Conservation (phyloP, 2,113 vertebrate genomes). For the Vombatus ursinus region DNA sequence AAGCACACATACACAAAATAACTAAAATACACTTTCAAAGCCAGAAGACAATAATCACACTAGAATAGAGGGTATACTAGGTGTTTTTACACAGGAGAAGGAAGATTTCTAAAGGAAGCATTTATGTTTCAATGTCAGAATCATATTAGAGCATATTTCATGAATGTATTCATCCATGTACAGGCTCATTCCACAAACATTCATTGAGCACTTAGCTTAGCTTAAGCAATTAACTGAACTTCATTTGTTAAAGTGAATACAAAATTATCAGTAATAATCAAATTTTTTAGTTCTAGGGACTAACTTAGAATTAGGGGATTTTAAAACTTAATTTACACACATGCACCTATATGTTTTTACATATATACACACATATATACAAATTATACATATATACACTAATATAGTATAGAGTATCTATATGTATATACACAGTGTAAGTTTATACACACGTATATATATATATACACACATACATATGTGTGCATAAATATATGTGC, state of each 20-base stretch:
- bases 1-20: not conserved
- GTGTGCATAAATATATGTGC: too few species aligned
- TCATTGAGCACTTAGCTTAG: not conserved
- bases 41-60: not conserved
- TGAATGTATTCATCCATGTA: not conserved
- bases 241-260: not conserved
- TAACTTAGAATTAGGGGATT: not conserved
- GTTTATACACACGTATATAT: too few species aligned
- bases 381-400: too few species aligned
- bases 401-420: too few species aligned
- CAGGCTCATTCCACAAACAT: not conserved
- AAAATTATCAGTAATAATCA: not conserved
- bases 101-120: not conserved
- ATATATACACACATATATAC: too few species aligned
- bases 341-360: too few species aligned
- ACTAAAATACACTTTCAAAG: not conserved
- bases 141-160: not conserved
- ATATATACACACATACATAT: too few species aligned
- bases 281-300: not conserved
- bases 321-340: too few species aligned
- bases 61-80: not conserved
- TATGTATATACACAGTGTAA: too few species aligned
- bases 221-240: not conserved
- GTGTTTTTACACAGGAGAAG: not conserved
- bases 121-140: not conserved